Evolutionary conservation across 2,797 vertebrate species (phyloP), one percentile per base, ranked within the genome.

Genomic region (Rhinella marina): DNA sequence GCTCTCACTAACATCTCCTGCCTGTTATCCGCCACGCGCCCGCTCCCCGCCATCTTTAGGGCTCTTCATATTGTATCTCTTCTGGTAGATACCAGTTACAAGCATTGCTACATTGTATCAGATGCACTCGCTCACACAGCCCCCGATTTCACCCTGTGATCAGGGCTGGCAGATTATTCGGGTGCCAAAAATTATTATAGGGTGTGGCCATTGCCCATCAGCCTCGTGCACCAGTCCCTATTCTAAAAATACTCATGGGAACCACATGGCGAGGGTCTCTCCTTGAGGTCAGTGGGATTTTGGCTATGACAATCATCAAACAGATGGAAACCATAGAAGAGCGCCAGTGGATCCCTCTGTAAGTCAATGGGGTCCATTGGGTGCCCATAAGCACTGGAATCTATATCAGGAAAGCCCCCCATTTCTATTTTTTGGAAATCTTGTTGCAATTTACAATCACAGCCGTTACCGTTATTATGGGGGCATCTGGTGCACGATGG

Each of bases 1-100:
- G 59, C 81, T 64, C 80, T 56, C 81, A n/a, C 23, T 62, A 62
- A 27, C 50, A 8, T 77, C 81, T 76, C 50, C 82, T 41, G 62
- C 62, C 56, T 81, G 64, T 62, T 81, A 62, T 48, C 16, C 72
- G 57, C 57, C 52, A 25, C n/a, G 0, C 29, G 59, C n/a, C 21
- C 52, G 19, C 27, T 14, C 57, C 48, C n/a, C 48, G 14, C 7
- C 9, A 29, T 80, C 77, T 27, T 73, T 3, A 54, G 23, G 23
- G 48, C 56, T 11, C 27, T 72, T 72, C 23, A 19, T 77, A 25
- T 77, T 77, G 17, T 73, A 3, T 73, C 75, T 75, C 2, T 64
- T 68, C 29, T 23, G 29, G 7, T 27, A 79, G 17, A 57, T 19
- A 27, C 23, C 27, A 4, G 23, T 9, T 17, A 17, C 16, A 13